These are phyloP conservation scores for Callosobruchus maculatus DNA, from an alignment of 2,888 invertebrate genomes.

Conservation along the genomic window DNA sequence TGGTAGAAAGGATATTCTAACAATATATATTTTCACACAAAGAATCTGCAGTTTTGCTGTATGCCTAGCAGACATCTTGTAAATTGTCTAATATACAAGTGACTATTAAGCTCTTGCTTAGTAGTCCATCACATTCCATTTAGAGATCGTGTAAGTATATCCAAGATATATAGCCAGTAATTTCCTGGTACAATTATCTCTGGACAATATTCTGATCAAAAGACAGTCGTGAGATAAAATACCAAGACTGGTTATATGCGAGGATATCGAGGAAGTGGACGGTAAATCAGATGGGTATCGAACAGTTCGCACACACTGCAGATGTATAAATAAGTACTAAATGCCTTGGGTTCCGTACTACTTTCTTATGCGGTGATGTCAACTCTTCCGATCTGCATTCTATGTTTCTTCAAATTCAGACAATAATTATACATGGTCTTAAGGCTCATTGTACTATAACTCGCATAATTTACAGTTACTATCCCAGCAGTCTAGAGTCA, in stretches of 20 bases:
- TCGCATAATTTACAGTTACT: no score
- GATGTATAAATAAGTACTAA: background rate
- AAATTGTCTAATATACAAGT: no score
- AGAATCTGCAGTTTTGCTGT: no score
- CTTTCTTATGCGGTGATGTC: background rate
- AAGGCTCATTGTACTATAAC: no score
- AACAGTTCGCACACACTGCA: background rate
- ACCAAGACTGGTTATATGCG: background rate
- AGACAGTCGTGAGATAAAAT: background rate
- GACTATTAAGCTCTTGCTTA: no score
- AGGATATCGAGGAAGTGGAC: background rate
- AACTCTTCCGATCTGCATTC: background rate
- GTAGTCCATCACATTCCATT: background rate
- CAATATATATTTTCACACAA: no score
- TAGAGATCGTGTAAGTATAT: background rate
- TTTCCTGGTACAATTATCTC: background rate
- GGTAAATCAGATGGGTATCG: background rate
- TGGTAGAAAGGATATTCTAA: no score
- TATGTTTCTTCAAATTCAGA: background rate
- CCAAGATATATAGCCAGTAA: background rate
- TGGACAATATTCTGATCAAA: background rate
- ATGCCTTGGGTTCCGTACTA: background rate
- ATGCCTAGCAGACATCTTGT: no score
- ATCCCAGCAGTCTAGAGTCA: no score
- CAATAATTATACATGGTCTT: no score